Percentiles rank a stretch among this genome's conserved stretches.
Conservation (phyloP, 2,888 invertebrate genomes). For the Hydrotaea cyrtoneurina region DNA sequence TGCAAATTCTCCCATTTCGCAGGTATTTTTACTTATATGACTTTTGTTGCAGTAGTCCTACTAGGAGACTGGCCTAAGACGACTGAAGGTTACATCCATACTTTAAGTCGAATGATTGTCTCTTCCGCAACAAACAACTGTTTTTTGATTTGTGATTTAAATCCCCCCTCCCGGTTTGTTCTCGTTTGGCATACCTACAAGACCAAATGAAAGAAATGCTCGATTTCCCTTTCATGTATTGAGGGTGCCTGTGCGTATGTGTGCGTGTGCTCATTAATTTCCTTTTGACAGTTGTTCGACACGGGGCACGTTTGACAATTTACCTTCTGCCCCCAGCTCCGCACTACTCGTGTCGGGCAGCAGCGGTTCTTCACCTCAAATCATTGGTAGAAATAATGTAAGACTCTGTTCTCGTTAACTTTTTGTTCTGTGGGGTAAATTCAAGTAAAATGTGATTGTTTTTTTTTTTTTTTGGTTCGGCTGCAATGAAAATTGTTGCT, state of each 20-base stretch:
- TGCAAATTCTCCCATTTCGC: too few species aligned
- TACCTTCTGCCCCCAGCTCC: conserved; percentile 1
- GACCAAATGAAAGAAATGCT: not conserved
- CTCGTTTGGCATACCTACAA: not conserved
- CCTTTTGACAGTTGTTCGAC: conserved; percentile 71
- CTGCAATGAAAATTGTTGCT: conserved; percentile 69
- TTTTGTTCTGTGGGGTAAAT: conserved; percentile 71
- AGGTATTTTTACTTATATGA: too few species aligned
- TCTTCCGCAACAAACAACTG: too few species aligned
- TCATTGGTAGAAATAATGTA: conserved; percentile 47
- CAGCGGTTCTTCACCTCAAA: not conserved
- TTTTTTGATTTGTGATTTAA: too few species aligned
- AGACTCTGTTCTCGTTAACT: conserved; percentile 43
- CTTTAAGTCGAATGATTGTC: too few species aligned
- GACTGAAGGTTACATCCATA: too few species aligned
- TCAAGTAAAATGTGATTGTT: conserved; percentile 71
- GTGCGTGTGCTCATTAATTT: conserved; percentile 70
- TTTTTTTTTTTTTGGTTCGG: conserved; percentile 57
- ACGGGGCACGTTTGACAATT: conserved; percentile 74
- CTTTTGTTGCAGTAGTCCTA: too few species aligned
- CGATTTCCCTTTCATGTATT: conserved; percentile 42
- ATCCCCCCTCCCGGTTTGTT: too few species aligned
- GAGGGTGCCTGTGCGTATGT: conserved; percentile 64
- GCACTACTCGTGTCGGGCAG: not conserved
- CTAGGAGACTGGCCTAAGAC: too few species aligned